Evolutionary conservation across 1,140 invertebrate species (phyloP).

Genomic region (Ceratoteleas bidentatus): DNA sequence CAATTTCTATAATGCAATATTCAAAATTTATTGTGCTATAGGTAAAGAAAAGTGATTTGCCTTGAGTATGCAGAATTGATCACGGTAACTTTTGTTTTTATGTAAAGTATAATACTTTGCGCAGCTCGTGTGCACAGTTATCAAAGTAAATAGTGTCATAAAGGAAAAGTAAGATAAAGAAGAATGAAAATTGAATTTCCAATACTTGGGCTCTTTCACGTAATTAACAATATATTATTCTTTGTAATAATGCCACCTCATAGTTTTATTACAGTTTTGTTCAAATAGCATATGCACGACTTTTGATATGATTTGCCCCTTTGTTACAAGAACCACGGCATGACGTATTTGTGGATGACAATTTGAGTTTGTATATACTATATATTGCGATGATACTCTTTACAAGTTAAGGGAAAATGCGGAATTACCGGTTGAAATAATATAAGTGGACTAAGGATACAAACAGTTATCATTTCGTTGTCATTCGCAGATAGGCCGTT

Average conservation of each 20-base stretch:
- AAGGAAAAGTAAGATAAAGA: constrained; percentile 23
- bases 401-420: constrained; percentile 3
- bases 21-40: constrained; percentile 72
- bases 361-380: constrained; percentile 46
- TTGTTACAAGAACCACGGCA: constrained; percentile 20
- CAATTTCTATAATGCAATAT: constrained; percentile 73
- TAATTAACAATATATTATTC: constrained; percentile 42
- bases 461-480: constrained; percentile 19
- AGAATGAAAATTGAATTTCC: constrained; percentile 32
- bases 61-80: constrained; percentile 60
- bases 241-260: constrained; percentile 45
- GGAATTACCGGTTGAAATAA: too few species aligned
- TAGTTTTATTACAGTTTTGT: constrained; percentile 35
- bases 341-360: constrained; percentile 46
- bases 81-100: constrained; percentile 62
- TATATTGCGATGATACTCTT: constrained; percentile 34
- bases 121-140: constrained; percentile 54
- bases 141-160: constrained; percentile 59
- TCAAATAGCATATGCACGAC: constrained; percentile 19
- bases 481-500: constrained; percentile 30
- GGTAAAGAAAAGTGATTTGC: constrained; percentile 63
- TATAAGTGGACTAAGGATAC: too few species aligned
- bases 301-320: constrained; percentile 43
- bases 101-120: constrained; percentile 58
- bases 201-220: constrained; percentile 58